A percentile compares a stretch with the other conserved stretches of the same genome.
Evolutionary conservation across 2,797 vertebrate species (phyloP).

Genomic region (Amblyopsis hoosieri): DNA sequence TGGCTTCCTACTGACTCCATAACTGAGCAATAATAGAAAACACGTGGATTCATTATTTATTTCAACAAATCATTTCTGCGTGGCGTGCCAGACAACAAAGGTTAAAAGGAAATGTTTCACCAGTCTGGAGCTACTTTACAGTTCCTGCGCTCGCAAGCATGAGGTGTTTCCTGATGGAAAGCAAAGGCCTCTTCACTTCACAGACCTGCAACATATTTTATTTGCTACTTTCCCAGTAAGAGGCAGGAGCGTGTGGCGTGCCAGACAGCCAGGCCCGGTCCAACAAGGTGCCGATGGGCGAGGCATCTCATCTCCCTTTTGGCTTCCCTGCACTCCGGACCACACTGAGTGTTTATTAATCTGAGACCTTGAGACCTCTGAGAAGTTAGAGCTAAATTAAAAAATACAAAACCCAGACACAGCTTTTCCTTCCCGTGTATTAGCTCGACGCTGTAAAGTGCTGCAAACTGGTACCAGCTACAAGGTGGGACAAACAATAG

Average conservation of each 20-base stretch:
- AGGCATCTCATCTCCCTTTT: slow-evolving; percentile 65
- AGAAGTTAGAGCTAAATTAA: slow-evolving; percentile 59
- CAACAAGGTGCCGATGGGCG: slow-evolving; percentile 55
- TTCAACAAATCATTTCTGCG: slow-evolving; percentile 48
- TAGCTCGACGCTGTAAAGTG: slow-evolving; percentile 46
- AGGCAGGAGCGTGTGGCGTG: slow-evolving; percentile 40
- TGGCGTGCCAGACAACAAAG: slow-evolving; percentile 69
- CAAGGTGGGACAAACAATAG: slow-evolving; percentile 62
- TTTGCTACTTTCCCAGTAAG: slow-evolving; percentile 73
- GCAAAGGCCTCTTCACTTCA: slow-evolving; percentile 64
- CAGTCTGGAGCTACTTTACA: slow-evolving; percentile 74
- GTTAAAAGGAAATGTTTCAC: slow-evolving; percentile 70
- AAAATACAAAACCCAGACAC: slow-evolving; percentile 30
- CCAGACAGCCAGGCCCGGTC: slow-evolving; percentile 59
- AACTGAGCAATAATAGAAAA: slow-evolving; percentile 74
- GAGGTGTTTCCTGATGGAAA: slow-evolving; percentile 77
- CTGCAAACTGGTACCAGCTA: slow-evolving; percentile 42
- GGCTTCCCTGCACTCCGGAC: slow-evolving; percentile 55
- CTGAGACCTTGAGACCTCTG: slow-evolving; percentile 79
- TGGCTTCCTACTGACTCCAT: slow-evolving; percentile 75
- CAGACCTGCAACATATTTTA: slow-evolving; percentile 70
- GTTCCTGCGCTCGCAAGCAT: slow-evolving; percentile 62
- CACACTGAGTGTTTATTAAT: slow-evolving; percentile 83
- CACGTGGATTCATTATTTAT: slow-evolving; percentile 71
- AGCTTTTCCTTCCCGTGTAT: slow-evolving; percentile 45